These are phyloP conservation scores for Phenganax stokvisi DNA, from an alignment of 92 coral and sea anemone species.

Conservation along the genomic window DNA sequence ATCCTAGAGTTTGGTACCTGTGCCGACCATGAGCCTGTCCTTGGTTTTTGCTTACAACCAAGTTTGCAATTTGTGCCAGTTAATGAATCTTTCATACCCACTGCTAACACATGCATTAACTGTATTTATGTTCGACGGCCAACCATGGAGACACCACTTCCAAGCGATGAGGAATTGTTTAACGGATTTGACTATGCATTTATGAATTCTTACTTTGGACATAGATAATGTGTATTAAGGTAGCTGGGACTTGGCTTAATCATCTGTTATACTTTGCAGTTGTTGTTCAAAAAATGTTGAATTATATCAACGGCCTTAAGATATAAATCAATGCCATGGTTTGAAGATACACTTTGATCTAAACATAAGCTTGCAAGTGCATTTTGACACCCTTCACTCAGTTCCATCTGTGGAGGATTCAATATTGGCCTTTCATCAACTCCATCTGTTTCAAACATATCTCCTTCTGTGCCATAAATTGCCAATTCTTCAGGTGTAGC, in stretches of 20 bases:
- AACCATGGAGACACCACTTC: slow-evolving; percentile 30
- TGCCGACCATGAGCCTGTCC: slow-evolving; percentile 32
- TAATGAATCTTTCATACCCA: slow-evolving; percentile 37
- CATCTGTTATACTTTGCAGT: neutral
- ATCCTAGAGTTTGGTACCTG: slow-evolving; percentile 38
- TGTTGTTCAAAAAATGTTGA: slow-evolving; percentile 39
- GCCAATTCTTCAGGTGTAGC: slow-evolving; percentile 30
- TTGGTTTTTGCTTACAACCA: slow-evolving; percentile 40
- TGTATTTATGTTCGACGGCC: slow-evolving; percentile 33
- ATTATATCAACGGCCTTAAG: slow-evolving; percentile 49
- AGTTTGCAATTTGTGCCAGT: slow-evolving; percentile 37
- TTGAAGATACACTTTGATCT: slow-evolving; percentile 30
- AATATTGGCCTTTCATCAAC: slow-evolving; percentile 54
- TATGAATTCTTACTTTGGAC: slow-evolving; percentile 35
- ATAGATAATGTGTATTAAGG: slow-evolving; percentile 3
- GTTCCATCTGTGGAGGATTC: slow-evolving; percentile 29
- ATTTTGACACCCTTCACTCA: slow-evolving; percentile 42
- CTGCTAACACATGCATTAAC: slow-evolving; percentile 41
- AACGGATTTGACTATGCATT: slow-evolving; percentile 43
- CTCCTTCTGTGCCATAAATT: slow-evolving; percentile 54
- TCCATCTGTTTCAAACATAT: slow-evolving; percentile 36
- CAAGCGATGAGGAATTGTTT: slow-evolving; percentile 31
- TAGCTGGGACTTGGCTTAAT: neutral
- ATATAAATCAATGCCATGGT: slow-evolving; percentile 54
- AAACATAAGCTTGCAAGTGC: slow-evolving; percentile 41